Conservation (phyloP, 2,888 invertebrate species). For the Pardosa pseudoannulata region DNA sequence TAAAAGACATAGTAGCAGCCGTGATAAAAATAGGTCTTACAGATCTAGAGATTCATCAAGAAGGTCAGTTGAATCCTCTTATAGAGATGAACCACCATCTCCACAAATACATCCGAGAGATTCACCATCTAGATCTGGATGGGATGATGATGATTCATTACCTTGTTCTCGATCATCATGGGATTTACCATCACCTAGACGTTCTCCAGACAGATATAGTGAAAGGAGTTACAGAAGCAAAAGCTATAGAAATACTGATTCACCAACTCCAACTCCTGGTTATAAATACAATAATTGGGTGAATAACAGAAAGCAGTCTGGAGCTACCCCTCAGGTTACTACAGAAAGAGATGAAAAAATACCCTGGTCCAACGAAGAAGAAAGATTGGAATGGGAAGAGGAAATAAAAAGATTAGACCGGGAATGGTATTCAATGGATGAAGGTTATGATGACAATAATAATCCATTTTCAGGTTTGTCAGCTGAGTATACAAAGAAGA, state of each 20-base stretch:
- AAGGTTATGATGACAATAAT: constrained; percentile 92
- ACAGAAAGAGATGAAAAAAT: constrained; percentile 38
- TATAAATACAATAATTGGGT: constrained; percentile 90
- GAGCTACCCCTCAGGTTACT: constrained; percentile 82
- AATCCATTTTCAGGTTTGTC: constrained; percentile 94
- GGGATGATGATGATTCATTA: constrained; percentile 81
- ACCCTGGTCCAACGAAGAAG: constrained; percentile 63
- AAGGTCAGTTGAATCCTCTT: constrained; percentile 67
- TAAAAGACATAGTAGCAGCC: constrained; percentile 68
- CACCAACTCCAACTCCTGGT: constrained; percentile 90
- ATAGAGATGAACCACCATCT: constrained; percentile 67
- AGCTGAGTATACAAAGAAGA: constrained; percentile 93
- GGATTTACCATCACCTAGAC: constrained; percentile 91
- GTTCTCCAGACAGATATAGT: constrained; percentile 68
- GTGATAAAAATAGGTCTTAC: constrained; percentile 74
- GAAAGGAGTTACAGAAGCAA: constrained; percentile 72
- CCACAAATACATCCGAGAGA: constrained; percentile 76
- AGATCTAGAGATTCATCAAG: constrained; percentile 77
- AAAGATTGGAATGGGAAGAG: constrained; percentile 84
- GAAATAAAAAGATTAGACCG: constrained; percentile 93
- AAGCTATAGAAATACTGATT: constrained; percentile 78
- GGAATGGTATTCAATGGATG: constrained; percentile 98
- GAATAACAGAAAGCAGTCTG: constrained; percentile 83
- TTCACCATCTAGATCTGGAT: constrained; percentile 81
- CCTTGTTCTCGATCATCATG: constrained; percentile 87